phyloP scores from a whole-genome alignment of 2,888 invertebrate species.

The Epistrophe grossulariae region DNA sequence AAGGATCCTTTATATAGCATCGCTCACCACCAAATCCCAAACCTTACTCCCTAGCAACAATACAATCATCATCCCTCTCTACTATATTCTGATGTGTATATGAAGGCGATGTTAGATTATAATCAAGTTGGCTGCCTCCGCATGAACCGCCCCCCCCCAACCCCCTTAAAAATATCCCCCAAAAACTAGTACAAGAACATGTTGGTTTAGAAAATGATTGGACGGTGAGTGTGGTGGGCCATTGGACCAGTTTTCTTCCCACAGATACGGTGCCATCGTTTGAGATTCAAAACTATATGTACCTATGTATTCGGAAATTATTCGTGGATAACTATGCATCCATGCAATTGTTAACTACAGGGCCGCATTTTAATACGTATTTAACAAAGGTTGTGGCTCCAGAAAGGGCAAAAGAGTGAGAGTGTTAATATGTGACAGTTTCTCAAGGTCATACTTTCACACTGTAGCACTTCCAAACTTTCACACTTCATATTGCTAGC shows the following conservation, averaged over 20 bases:
- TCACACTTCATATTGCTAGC: no score
- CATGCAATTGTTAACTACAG: constrained; percentile 45
- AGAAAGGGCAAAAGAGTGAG: no score
- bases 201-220: constrained; percentile 71
- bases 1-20: constrained; percentile 16
- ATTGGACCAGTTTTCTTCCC: constrained; percentile 46
- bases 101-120: constrained; percentile 75
- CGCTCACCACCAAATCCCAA: constrained; percentile 16
- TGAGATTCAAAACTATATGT: constrained; percentile 59
- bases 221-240: constrained; percentile 46
- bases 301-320: constrained; percentile 64
- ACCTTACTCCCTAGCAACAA: constrained; percentile 33
- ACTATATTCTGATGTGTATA: constrained; percentile 8
- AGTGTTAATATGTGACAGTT: no score
- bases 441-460: no score
- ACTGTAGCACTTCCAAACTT: no score
- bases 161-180: constrained; percentile 15
- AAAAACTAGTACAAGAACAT: constrained; percentile 54
- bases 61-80: constrained; percentile 67
- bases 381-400: no score
- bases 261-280: constrained; percentile 46
- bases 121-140: constrained; percentile 74
- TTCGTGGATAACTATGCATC: constrained; percentile 73
- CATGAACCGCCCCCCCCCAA: background rate
- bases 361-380: background rate